A percentile compares a stretch with the other conserved stretches of the same genome.
Evolutionary conservation across 2,113 vertebrate genomes (phyloP).

Genomic region (Sinocyclocheilus rhinocerous): DNA sequence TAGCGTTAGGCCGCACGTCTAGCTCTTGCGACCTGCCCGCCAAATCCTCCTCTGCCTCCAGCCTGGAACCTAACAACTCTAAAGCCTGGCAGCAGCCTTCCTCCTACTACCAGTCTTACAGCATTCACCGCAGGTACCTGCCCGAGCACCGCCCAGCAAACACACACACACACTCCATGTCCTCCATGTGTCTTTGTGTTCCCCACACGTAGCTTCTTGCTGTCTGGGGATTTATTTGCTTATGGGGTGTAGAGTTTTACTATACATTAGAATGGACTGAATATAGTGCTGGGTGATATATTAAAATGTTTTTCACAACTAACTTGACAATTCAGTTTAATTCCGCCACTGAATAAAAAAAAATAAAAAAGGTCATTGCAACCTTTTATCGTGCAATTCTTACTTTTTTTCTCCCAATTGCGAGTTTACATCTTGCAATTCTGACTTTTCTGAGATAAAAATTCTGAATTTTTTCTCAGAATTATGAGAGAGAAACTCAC

Average conservation of each 20-base stretch:
- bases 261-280: not conserved
- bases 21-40: slow-evolving; percentile 82
- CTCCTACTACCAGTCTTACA: slow-evolving; percentile 82
- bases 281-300: not conserved
- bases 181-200: not conserved
- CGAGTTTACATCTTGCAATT: no score
- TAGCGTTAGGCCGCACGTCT: slow-evolving; percentile 81
- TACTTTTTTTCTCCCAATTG: no score
- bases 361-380: no score
- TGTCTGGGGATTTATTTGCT: not conserved
- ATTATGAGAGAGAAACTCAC: no score
- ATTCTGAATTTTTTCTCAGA: no score
- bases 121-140: slow-evolving; percentile 81
- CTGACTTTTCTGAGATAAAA: no score
- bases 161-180: not conserved
- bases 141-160: not conserved
- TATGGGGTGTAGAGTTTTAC: not conserved
- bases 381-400: no score
- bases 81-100: slow-evolving; percentile 79
- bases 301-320: not conserved
- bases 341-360: no score
- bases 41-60: slow-evolving; percentile 84
- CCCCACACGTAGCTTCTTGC: not conserved
- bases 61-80: slow-evolving; percentile 83
- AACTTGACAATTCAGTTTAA: no score